Evolutionary conservation across 2,113 vertebrate genomes (phyloP).

Genomic region (Hemibagrus wyckioides): DNA sequence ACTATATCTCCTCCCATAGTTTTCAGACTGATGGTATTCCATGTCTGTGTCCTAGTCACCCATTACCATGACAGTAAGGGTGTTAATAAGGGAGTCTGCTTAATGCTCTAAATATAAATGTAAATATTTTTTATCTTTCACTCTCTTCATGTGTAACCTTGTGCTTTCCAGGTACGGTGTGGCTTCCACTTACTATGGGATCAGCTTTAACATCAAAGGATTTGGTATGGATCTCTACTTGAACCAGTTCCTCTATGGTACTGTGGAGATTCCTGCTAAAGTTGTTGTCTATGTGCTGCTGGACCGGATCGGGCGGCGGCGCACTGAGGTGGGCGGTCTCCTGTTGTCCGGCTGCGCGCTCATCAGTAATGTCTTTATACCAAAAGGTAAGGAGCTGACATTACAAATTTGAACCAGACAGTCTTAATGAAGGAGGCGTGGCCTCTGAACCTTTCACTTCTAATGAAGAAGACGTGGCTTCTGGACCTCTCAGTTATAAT

Average conservation of each 20-base stretch:
- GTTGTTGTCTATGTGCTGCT: constrained; percentile 41
- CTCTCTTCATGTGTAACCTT: not conserved
- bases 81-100: too few relatives aligned
- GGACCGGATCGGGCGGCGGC: constrained; percentile 52
- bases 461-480: not conserved
- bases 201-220: constrained; percentile 56
- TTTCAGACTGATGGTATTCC: too few relatives aligned
- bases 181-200: constrained; percentile 54
- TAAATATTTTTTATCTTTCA: not conserved
- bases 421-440: not conserved
- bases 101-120: not conserved
- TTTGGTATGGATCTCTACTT: constrained; percentile 56
- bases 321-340: constrained; percentile 37
- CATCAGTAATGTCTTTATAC: constrained; percentile 60
- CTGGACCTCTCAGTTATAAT: not conserved
- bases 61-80: too few relatives aligned
- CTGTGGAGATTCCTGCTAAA: constrained; percentile 56
- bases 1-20: too few relatives aligned
- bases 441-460: not conserved
- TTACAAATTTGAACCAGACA: not conserved
- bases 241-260: constrained; percentile 54
- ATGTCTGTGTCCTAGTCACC: too few relatives aligned
- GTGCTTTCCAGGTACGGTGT: constrained; percentile 53
- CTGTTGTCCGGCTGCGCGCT: constrained; percentile 56
- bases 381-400: constrained; percentile 58